These are phyloP conservation scores for Elephas maximus DNA, from an alignment of 2,113 vertebrate genomes.

Conservation along the genomic window DNA sequence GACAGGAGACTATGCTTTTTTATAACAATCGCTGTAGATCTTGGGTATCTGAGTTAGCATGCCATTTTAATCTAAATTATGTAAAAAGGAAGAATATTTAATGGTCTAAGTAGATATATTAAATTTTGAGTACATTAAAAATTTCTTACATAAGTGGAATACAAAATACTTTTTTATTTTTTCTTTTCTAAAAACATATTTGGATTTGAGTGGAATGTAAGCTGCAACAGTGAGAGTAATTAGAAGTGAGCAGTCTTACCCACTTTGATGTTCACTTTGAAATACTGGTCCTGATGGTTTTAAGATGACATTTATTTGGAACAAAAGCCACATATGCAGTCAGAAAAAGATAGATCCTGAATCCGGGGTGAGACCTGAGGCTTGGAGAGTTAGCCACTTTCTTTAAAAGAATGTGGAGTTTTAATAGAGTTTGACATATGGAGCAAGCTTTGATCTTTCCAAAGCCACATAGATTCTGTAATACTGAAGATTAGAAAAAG, in stretches of 20 bases:
- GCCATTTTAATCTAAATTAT: background rate
- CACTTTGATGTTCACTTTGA: background rate
- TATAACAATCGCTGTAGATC: background rate
- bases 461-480: background rate
- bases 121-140: background rate
- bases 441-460: background rate
- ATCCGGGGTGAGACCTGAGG: background rate
- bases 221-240: background rate
- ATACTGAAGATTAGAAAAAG: slow-evolving; percentile 5
- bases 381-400: slow-evolving; percentile 10
- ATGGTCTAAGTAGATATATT: background rate
- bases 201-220: background rate
- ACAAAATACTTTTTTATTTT: background rate
- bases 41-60: background rate
- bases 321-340: background rate
- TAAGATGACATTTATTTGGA: background rate
- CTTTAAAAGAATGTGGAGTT: background rate
- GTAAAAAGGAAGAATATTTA: background rate
- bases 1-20: background rate
- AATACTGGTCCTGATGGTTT: background rate
- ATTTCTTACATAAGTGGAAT: background rate
- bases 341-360: background rate
- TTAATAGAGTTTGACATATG: slow-evolving; percentile 43
- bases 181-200: background rate
- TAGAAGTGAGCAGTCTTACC: background rate